Evolutionary conservation across 2,888 invertebrate species (phyloP).

Genomic region (Diogma glabrata): DNA sequence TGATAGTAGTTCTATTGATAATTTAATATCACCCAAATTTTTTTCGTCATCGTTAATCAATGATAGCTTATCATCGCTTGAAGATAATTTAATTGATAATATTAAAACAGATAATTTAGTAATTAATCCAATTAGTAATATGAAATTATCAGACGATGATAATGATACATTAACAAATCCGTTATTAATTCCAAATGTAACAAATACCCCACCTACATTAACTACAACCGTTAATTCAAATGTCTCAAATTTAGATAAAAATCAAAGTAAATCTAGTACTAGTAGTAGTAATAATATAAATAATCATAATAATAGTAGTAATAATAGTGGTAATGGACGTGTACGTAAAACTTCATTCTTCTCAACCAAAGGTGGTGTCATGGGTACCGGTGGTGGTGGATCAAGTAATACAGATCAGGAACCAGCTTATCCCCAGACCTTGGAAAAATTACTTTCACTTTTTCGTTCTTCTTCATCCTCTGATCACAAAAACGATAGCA

Average conservation of each 20-base stretch:
- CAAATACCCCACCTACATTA: not conserved
- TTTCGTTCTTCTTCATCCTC: conserved; percentile 49
- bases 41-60: not conserved
- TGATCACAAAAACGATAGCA: conserved; percentile 28
- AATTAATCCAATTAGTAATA: not conserved
- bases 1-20: conserved; percentile 13
- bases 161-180: conserved; percentile 4
- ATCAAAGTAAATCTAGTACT: no score
- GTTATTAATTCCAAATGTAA: not conserved
- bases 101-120: not conserved
- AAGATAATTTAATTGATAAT: conserved; percentile 3
- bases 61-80: conserved; percentile 3
- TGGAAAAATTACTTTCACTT: conserved; percentile 52
- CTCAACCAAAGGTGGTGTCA: no score
- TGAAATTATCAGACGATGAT: not conserved
- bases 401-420: conserved; percentile 13
- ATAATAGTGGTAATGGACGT: conserved; percentile 21
- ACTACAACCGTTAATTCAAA: no score
- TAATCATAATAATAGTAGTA: not conserved
- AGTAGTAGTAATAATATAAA: not conserved
- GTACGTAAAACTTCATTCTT: conserved; percentile 43
- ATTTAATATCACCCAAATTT: conserved; percentile 3
- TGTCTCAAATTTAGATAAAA: no score
- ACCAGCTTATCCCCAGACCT: conserved; percentile 39
- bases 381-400: conserved; percentile 4